Evolutionary conservation across 2,888 invertebrate genomes (phyloP), one percentile per base, ranked within the genome.

Genomic region (Heteromyza rotundicornis): DNA sequence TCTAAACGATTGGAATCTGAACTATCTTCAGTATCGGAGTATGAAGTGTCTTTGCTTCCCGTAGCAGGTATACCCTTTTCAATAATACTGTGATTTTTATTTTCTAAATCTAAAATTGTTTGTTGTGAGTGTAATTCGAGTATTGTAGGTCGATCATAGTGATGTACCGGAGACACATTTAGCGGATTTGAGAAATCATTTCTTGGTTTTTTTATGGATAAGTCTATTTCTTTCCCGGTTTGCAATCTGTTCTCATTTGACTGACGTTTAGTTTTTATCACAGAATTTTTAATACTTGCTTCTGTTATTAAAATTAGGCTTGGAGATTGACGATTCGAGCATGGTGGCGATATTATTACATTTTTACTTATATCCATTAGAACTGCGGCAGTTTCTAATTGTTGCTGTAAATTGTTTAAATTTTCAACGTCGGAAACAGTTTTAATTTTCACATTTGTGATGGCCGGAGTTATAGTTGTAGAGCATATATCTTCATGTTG

Each of bases 1-100:
- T 77, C 73, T 49, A 78, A 67, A 64, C 75, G 68, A 71, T 76
- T 73, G 53, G 74, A 75, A 84, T 92, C 92, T 0, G 91, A 90
- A 68, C 84, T 86, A 60, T 82, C 82, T 59, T 79, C 81, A 19
- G 79, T 77, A 63, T 86, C 86, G 67, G 85, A 84, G 75, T 76
- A 70, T 62, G 76, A 76, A 57, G 67, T 70, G 23, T 69, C 61
- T 57, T 70, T 72, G 20, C 64, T 64, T 57, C 62, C 62, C 32
- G 57, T 47, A 49, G 57, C 52, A 35, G 66, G 59, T 7, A 40
- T 40, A n/a, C 16, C 16, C 40, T 10, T 40, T 53, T 68, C 64
- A 56, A 60, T 75, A 78, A 75, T 78, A 74, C 69, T 77, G 76
- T 66, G 69, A 53, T 73, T 74, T 49, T 68, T 69, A 44, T 66